These are phyloP conservation scores for Gymnopithys bicolor DNA, from an alignment of 2,797 vertebrate genomes.

Conservation along the genomic window DNA sequence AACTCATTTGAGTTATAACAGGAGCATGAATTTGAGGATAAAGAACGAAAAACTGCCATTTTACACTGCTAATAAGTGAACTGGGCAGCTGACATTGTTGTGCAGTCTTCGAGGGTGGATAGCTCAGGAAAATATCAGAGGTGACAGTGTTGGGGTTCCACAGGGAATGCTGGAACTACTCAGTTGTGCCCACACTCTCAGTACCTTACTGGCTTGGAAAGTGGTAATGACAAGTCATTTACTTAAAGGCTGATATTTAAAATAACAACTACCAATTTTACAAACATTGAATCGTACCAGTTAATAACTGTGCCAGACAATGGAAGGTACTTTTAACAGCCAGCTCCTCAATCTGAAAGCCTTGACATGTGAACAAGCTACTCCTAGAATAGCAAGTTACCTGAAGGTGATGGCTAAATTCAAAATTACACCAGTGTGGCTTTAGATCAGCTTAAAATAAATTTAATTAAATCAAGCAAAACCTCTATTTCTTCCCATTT, in stretches of 20 bases:
- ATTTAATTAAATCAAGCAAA: conserved; percentile 20
- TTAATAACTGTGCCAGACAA: conserved; percentile 33
- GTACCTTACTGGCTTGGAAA: not conserved
- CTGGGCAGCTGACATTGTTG: not conserved
- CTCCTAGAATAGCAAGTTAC: conserved; percentile 26
- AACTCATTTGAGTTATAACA: not conserved
- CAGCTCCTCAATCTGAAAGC: conserved; percentile 26
- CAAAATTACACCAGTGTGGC: not conserved
- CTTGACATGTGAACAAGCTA: conserved; percentile 22
- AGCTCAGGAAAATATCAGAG: not conserved
- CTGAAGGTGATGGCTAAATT: conserved; percentile 40
- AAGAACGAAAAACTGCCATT: not conserved
- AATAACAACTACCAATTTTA: conserved; percentile 21
- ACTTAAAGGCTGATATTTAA: conserved; percentile 45
- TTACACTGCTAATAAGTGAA: not conserved
- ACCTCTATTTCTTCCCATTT: not conserved
- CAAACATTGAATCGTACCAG: not conserved
- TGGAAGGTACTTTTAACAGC: conserved; percentile 29
- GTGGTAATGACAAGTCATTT: conserved; percentile 1
- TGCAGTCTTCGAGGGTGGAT: not conserved
- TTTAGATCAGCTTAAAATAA: conserved; percentile 7
- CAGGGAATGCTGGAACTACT: not conserved
- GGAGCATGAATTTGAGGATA: not conserved
- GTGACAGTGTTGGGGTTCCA: not conserved
- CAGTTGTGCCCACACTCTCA: not conserved